Base-by-base conservation (phyloP, 2,113 vertebrate species). In the Mustela nigripes region DNA sequence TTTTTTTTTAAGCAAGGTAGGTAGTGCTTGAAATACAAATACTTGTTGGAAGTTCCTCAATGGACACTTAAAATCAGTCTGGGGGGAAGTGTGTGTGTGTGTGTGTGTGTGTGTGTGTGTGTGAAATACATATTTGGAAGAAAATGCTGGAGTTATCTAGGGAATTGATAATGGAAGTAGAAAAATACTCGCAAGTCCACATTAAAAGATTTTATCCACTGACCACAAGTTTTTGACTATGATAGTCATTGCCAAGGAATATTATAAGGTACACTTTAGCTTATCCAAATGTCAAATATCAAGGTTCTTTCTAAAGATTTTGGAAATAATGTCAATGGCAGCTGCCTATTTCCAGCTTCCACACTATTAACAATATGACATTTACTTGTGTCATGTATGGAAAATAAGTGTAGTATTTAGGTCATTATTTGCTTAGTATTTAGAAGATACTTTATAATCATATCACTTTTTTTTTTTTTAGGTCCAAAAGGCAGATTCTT, bases 391-490 rank as follows among this genome's bases (percentile, higher is more conserved):
- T 65, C 76, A 85, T 79, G 89, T 86, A 50, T 96, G 12, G 19
- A 93, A 96, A 81, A 89, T 87, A 94, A 91, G 48, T 91, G 15
- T 71, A 63, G 78, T 83, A 94, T 92, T 94, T 39, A 89, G 56
- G 11, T 53, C 15, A 92, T 58, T 71, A 74, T 74, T 96, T 97
- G 31, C n/a, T 62, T 76, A 89, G 76, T 79, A 58, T 92, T 91
- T 82, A 56, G 12, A 85, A 91, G 33, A 78, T 56, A 82, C 91
- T 96, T 94, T 82, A 86, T 96, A 95, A 96, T 92, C 11, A 1
- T 73, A 42, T 36, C 22, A 89, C 33, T 42, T 84, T 71, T 87
- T 94, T 91, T 91, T 89, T 76, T 81, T 94, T 91, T 86, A 83
- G 28, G 85, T 95, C 36, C 7, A 42, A 74, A 71, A 86, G 60